A percentile compares a stretch with the other conserved stretches of the same genome.
Conservation (phyloP, 2,797 vertebrate genomes). For the Brachymystax lenok region DNA sequence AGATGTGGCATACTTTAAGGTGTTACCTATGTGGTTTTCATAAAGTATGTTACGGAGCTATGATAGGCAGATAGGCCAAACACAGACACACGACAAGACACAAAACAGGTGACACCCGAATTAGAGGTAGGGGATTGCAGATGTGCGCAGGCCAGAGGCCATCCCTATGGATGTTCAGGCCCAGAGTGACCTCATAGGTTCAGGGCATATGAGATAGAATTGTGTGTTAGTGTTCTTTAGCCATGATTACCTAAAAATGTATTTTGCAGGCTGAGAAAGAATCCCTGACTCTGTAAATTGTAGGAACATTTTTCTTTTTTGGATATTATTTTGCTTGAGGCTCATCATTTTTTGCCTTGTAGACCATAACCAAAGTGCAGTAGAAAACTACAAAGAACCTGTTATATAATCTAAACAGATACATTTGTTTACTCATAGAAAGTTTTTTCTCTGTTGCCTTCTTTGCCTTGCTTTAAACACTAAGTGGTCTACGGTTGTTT, state of each 20-base stretch:
- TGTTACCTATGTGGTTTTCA: neutral
- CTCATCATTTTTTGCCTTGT: neutral
- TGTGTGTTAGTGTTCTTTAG: neutral
- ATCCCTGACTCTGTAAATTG: neutral
- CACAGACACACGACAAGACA: neutral
- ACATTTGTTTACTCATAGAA: constrained; percentile 6
- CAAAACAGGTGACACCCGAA: constrained; percentile 5
- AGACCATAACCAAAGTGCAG: neutral
- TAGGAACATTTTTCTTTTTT: neutral
- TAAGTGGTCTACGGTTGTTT: neutral
- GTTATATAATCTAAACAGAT: neutral
- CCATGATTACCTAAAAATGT: neutral
- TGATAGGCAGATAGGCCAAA: neutral
- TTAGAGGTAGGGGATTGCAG: constrained; percentile 11
- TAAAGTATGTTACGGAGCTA: neutral
- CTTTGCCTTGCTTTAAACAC: constrained; percentile 2
- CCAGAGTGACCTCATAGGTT: neutral
- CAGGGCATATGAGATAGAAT: neutral
- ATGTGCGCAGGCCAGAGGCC: constrained; percentile 12
- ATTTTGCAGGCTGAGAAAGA: neutral
- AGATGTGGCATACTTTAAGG: neutral
- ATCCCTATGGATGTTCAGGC: neutral
- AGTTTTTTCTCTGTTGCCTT: neutral
- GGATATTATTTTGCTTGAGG: neutral
- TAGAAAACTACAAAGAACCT: constrained; percentile 18